Base-by-base conservation (phyloP, 2,888 invertebrate species). In the Holacanthella duospinosa region DNA sequence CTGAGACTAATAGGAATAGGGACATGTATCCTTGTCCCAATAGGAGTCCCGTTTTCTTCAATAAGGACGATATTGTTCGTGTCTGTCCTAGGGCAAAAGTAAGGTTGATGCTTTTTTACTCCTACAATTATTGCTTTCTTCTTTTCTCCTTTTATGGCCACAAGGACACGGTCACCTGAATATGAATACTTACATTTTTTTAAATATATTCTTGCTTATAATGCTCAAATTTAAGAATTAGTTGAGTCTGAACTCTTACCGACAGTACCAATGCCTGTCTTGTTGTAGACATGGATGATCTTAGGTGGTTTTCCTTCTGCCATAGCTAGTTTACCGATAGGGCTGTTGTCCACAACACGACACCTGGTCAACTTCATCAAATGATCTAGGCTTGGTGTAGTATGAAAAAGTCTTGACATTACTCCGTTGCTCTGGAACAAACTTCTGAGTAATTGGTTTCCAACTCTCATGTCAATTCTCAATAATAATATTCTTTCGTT, bases 341-440 rank as follows among this genome's bases (percentile, higher is more conserved):
- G 87, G 62, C 94, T 94, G 78, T 99, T 99, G 78, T 99, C 99
- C 1, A 99, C 97, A 4, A 96, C 93, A 74, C 93, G 81, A 21
- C 96, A 79, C 58, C 92, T 81, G 1, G 89, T 83, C 70, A 91
- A 74, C 75, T 86, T 84, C 59, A 59, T 59, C 3, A 59, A 4
- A 59, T 59, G 59, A 19, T 44, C 25, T n/a, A 24, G 2, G 4
- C 25, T 6, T 4, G 2, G 4, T 12, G 59, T 59, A 4, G 24
- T 4, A 25, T 59, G 59, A 25, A 59, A 21, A 9, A 4, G 21
- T 6, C 55, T 12, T 55, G 25, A 6, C 12, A 4, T n/a, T n/a
- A 4, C 21, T 9, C 4, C 21, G 21, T 9, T 21, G 36, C 16
- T 36, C 48, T 48, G 48, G 21, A 48, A 4, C 16, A 21, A 4